phyloP scores from a whole-genome alignment of 2,888 invertebrate species.

The Eristalis pertinax region DNA sequence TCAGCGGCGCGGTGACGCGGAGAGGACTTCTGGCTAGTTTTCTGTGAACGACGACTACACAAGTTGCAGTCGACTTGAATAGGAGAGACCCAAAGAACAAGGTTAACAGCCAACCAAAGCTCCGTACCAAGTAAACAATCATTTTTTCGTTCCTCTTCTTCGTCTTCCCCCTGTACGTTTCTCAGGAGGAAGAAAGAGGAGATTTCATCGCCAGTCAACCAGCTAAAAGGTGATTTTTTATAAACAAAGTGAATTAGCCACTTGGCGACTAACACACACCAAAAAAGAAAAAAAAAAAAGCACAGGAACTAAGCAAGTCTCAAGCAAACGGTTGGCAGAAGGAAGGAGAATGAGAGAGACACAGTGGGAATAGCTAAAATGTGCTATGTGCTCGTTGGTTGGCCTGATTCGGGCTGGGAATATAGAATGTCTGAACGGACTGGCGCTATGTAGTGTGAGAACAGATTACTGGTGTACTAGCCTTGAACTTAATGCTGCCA shows the following conservation, averaged over 20 bases:
- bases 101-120: constrained; percentile 7
- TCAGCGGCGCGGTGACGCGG: background rate
- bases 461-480: constrained; percentile 52
- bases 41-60: background rate
- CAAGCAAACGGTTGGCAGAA: background rate
- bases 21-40: background rate
- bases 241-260: constrained; percentile 33
- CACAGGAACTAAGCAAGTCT: constrained; percentile 20
- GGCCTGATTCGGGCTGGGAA: constrained; percentile 35
- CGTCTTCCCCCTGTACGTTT: background rate
- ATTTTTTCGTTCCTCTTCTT: background rate
- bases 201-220: background rate
- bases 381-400: constrained; percentile 22
- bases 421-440: constrained; percentile 31
- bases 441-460: constrained; percentile 38
- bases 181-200: too few species aligned
- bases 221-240: background rate
- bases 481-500: constrained; percentile 66
- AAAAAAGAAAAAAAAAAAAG: too few species aligned
- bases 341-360: background rate
- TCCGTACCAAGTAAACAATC: constrained; percentile 49
- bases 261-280: constrained; percentile 28
- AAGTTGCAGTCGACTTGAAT: background rate
- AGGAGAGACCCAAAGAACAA: constrained; percentile 1
- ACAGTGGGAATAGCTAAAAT: constrained; percentile 40